These are phyloP conservation scores for Mesocentrotus franciscanus DNA, from an alignment of 53 echinoderm and acorn worm genomes.

Conservation along the genomic window DNA sequence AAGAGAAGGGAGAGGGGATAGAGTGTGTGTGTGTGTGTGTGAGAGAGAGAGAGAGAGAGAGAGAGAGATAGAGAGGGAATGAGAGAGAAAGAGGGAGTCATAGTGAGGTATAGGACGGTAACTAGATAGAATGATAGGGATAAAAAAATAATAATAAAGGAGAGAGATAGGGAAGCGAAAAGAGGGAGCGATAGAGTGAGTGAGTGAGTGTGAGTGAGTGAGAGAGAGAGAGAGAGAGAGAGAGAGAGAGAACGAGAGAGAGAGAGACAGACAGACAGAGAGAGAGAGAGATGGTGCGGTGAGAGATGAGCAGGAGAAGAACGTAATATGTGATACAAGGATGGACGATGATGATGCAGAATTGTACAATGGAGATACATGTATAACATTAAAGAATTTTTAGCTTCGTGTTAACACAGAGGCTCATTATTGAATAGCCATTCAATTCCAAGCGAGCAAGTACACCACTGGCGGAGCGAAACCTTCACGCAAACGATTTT, in stretches of 20 bases:
- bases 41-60: too few relatives aligned
- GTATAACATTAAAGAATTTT: not conserved
- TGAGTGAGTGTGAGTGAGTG: not conserved
- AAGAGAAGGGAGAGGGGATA: too few relatives aligned
- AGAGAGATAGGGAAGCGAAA: not conserved
- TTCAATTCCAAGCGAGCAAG: not conserved
- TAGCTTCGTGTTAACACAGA: not conserved
- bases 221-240: conserved; percentile 17
- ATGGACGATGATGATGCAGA: too few relatives aligned
- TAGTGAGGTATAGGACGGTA: not conserved
- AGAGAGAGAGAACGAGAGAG: not conserved
- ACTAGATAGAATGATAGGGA: not conserved
- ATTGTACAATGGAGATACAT: too few relatives aligned
- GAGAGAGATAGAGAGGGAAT: not conserved
- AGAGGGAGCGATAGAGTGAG: not conserved
- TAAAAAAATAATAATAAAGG: not conserved
- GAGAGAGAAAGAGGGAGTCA: not conserved
- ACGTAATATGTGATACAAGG: too few relatives aligned
- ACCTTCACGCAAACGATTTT: not conserved
- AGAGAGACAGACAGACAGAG: conserved; percentile 8
- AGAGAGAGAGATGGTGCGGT: not conserved
- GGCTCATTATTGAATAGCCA: not conserved
- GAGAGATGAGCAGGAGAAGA: not conserved
- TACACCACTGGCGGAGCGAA: not conserved
- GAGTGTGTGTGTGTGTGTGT: too few relatives aligned